A percentile compares a stretch with the other conserved stretches of the same genome.
Conservation (phyloP, 2,113 vertebrate genomes). For the Ellobius talpinus region DNA sequence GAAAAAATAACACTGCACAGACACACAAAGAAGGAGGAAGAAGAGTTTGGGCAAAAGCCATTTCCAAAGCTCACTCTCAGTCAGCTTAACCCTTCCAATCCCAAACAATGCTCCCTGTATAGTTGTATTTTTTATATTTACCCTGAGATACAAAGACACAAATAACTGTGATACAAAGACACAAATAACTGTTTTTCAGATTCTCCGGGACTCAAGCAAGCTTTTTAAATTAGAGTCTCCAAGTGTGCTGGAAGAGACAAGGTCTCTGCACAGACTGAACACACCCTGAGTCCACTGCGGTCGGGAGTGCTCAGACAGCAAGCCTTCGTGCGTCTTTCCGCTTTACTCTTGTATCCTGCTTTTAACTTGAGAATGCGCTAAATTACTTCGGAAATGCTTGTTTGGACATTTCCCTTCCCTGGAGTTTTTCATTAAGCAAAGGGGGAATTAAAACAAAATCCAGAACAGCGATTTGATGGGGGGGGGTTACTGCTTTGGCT, state of each 20-base stretch:
- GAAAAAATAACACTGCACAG: conserved; percentile 35
- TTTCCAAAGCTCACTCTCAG: conserved; percentile 47
- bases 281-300: background rate
- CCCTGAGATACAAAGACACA: conserved; percentile 30
- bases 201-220: conserved; percentile 55
- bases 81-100: conserved; percentile 63
- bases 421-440: conserved; percentile 44
- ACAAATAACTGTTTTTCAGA: conserved; percentile 74
- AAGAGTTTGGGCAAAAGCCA: conserved; percentile 37
- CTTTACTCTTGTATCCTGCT: conserved; percentile 12
- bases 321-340: conserved; percentile 4
- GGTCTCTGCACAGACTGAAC: conserved; percentile 38
- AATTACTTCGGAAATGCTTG: background rate
- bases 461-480: background rate
- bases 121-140: background rate
- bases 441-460: background rate
- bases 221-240: conserved; percentile 74
- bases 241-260: conserved; percentile 47
- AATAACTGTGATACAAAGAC: conserved; percentile 63
- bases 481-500: background rate
- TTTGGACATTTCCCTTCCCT: conserved; percentile 36
- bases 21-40: conserved; percentile 1
- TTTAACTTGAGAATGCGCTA: conserved; percentile 50
- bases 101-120: conserved; percentile 35
- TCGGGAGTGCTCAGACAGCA: background rate